Evolutionary conservation across 2,113 vertebrate genomes (phyloP), one percentile per base, ranked within the genome.

Genomic region (Saccopteryx bilineata): DNA sequence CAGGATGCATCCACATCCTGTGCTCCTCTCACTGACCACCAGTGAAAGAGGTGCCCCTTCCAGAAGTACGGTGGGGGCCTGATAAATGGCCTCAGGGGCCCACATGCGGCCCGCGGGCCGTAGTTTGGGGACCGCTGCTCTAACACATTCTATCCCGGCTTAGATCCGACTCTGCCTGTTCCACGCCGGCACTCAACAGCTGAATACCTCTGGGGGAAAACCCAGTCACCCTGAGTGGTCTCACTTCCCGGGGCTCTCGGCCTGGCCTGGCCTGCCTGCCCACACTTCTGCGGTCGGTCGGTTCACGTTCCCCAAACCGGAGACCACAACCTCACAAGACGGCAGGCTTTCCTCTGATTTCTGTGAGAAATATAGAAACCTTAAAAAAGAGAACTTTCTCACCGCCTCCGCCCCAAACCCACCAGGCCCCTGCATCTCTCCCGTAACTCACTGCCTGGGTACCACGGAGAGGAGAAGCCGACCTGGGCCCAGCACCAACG

Each of bases 281-380:
- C 19, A 1, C 23, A 15, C 21, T 75, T 88, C 7, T 13, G 10
- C 5, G 18, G 11, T 21, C 3, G 18, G 11, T 21, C 3, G 1
- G 26, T 75, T 76, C 65, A 80, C 52, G 39, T 75, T 80, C 19
- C 85, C 52, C 31, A 60, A 76, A 17, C 24, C 78, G 9, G 69
- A 96, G 31, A 80, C 58, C 54, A 83, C 86, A 69, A 0, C 63
- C 90, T 84, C 72, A 92, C 65, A 94, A 82, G 56, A 78, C 58
- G 61, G 85, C 4, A 28, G 28, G 2, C 7, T 85, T 68, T 58
- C 63, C 91, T 92, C 61, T 52, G 18, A 88, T 63, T 83, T 93
- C 71, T 71, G 56, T 26, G 31, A 91, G 23, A 81, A 87, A 87
- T 39, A 90, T 7, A 50, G 84, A 94, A 81, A 76, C 54, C 80